phyloP scores from a whole-genome alignment of 2,888 invertebrate species.

The Nemotelus pantherinus region DNA sequence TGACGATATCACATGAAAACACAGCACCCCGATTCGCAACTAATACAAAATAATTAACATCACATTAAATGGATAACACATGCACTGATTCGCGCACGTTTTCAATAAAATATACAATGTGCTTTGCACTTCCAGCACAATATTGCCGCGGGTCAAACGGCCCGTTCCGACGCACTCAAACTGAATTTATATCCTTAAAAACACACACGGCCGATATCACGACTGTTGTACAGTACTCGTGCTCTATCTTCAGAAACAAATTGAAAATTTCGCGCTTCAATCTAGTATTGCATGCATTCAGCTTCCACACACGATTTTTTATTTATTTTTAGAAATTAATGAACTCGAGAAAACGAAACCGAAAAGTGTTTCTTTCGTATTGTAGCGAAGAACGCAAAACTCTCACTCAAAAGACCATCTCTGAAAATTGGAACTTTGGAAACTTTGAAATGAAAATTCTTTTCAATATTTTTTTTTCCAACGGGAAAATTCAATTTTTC shows the following conservation, averaged over 20 bases:
- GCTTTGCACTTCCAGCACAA: neutral
- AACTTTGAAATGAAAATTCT: too few relatives aligned
- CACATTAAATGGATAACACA: conserved; percentile 21
- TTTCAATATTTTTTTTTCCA: too few relatives aligned
- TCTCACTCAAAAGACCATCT: too few relatives aligned
- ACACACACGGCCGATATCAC: neutral
- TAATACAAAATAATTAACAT: conserved; percentile 26
- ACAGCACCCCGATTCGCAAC: conserved; percentile 21
- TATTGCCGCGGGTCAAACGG: too few relatives aligned
- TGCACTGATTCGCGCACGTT: conserved; percentile 4
- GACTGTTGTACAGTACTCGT: neutral
- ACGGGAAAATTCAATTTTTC: too few relatives aligned
- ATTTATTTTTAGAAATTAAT: conserved; percentile 49
- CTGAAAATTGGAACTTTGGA: too few relatives aligned
- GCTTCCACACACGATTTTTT: conserved; percentile 28
- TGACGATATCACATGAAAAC: conserved; percentile 31
- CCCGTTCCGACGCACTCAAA: too few relatives aligned
- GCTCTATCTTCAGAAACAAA: neutral
- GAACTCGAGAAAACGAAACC: conserved; percentile 39
- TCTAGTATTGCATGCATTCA: conserved; percentile 38
- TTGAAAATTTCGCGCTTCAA: conserved; percentile 6
- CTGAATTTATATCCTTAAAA: too few relatives aligned
- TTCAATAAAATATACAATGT: neutral
- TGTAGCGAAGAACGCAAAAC: too few relatives aligned
- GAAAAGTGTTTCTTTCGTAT: neutral